These are phyloP conservation scores for Andrena chrysosceles DNA, from an alignment of 2,888 invertebrate species.

Conservation along the genomic window DNA sequence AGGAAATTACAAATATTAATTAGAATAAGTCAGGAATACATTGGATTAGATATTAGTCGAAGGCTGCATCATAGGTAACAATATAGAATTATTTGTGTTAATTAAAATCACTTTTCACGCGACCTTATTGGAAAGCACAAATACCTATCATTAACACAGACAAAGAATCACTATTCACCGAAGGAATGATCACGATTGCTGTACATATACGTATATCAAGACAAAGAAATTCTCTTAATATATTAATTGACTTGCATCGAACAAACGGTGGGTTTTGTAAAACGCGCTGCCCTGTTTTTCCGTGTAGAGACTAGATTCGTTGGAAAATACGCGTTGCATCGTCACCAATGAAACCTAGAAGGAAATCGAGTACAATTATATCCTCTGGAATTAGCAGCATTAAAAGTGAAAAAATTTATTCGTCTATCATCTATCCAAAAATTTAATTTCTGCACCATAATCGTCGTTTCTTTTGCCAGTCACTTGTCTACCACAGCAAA, in stretches of 20 bases:
- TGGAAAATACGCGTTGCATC: constrained; percentile 48
- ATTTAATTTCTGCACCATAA: no score
- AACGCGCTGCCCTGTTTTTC: constrained; percentile 60
- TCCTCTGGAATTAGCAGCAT: background rate
- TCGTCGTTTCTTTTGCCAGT: no score
- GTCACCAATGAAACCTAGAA: constrained; percentile 40
- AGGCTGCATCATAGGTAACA: background rate
- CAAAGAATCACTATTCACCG: constrained; percentile 20
- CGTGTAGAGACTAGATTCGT: constrained; percentile 67
- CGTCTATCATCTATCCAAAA: no score
- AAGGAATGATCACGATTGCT: constrained; percentile 11
- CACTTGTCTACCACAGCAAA: no score
- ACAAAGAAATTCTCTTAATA: constrained; percentile 21
- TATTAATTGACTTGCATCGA: constrained; percentile 34
- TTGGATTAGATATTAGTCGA: background rate
- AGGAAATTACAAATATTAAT: no score
- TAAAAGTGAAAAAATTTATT: no score
- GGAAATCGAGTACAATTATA: background rate
- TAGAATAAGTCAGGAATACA: no score
- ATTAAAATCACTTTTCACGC: background rate
- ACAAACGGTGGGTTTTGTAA: constrained; percentile 47
- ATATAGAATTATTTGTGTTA: background rate
- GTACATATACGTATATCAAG: constrained; percentile 1
- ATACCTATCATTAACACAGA: constrained; percentile 23
- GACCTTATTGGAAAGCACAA: background rate